Conservation (phyloP, 1,140 invertebrate genomes). For the Nymphalis io region DNA sequence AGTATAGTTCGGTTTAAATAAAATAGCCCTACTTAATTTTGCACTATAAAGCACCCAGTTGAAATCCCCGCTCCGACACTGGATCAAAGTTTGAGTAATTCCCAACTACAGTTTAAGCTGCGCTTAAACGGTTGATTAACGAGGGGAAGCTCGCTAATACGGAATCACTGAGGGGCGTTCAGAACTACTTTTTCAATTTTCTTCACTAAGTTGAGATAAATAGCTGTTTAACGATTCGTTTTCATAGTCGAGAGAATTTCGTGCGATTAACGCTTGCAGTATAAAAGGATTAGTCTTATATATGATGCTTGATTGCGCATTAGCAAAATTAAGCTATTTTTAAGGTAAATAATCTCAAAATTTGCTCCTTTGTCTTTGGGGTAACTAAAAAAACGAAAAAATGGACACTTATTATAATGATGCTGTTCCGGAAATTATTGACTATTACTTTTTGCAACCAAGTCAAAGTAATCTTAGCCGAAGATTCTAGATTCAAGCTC, state of each 20-base stretch:
- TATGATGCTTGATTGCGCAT: too few relatives aligned
- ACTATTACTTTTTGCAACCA: too few relatives aligned
- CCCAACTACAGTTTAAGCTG: slow-evolving; percentile 47
- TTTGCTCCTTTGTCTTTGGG: too few relatives aligned
- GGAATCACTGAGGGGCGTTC: slow-evolving; percentile 24
- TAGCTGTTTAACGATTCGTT: not conserved
- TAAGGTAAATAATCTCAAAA: too few relatives aligned
- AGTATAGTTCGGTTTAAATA: slow-evolving; percentile 19
- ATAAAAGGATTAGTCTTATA: not conserved
- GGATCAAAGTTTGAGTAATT: slow-evolving; percentile 49
- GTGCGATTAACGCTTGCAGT: not conserved
- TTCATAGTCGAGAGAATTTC: not conserved
- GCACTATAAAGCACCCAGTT: slow-evolving; percentile 36
- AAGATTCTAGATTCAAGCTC: too few relatives aligned
- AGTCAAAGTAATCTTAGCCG: too few relatives aligned
- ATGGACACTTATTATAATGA: too few relatives aligned
- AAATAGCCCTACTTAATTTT: slow-evolving; percentile 26
- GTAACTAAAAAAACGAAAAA: too few relatives aligned
- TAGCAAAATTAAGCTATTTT: too few relatives aligned
- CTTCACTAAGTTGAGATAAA: slow-evolving; percentile 31
- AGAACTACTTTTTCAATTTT: slow-evolving; percentile 48
- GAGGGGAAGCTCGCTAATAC: slow-evolving; percentile 38
- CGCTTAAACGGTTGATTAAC: slow-evolving; percentile 48
- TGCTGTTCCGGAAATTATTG: too few relatives aligned
- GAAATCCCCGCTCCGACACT: slow-evolving; percentile 33